Evolutionary conservation across 1,140 invertebrate species (phyloP).

Genomic region (Araneus ventricosus): DNA sequence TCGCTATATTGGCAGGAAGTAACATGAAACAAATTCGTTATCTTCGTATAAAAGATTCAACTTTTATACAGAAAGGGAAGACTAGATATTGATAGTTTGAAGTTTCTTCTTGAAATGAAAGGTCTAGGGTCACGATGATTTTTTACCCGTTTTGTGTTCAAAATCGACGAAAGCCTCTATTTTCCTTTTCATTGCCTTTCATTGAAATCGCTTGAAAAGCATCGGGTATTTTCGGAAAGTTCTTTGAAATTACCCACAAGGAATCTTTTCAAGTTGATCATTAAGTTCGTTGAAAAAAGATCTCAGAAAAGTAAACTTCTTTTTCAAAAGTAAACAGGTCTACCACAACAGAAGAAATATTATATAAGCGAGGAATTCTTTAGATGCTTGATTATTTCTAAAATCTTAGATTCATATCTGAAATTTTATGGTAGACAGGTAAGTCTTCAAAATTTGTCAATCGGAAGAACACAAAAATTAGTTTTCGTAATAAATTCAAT

Average conservation of each 20-base stretch:
- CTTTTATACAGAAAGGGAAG: not conserved
- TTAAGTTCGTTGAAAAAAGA: not conserved
- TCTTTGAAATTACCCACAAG: not conserved
- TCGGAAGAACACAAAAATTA: too few relatives aligned
- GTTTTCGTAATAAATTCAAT: too few relatives aligned
- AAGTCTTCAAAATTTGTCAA: too few relatives aligned
- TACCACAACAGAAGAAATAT: not conserved
- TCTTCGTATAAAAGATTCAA: too few relatives aligned
- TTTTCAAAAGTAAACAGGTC: not conserved
- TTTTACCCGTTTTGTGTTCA: too few relatives aligned
- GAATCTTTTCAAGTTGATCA: not conserved
- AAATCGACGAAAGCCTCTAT: not conserved
- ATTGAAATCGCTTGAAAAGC: slow-evolving; percentile 10
- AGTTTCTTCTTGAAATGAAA: not conserved
- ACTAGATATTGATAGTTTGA: not conserved
- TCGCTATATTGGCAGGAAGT: too few relatives aligned
- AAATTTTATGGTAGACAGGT: too few relatives aligned
- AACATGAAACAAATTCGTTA: too few relatives aligned
- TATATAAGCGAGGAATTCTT: too few relatives aligned
- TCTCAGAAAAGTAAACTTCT: not conserved
- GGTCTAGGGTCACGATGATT: not conserved
- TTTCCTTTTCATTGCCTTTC: not conserved
- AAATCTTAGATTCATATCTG: too few relatives aligned
- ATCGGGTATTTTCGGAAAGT: not conserved
- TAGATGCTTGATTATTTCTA: too few relatives aligned